Conservation (phyloP, 2,888 invertebrate species). For the Diarsia brunnea region DNA sequence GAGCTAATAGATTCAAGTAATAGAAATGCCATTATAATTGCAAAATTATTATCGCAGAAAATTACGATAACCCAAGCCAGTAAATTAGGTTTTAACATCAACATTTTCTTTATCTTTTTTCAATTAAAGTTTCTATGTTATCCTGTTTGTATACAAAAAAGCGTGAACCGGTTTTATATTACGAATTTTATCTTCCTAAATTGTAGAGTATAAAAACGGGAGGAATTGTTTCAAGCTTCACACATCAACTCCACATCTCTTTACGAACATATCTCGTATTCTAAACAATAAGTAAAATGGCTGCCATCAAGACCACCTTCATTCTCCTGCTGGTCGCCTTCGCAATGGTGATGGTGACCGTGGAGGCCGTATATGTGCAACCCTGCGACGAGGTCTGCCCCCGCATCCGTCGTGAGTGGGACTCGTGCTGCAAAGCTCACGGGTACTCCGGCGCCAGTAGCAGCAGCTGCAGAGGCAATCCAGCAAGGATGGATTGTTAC, state of each 20-base stretch:
- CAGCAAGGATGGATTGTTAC: slow-evolving; percentile 18
- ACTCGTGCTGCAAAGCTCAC: slow-evolving; percentile 37
- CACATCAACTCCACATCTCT: not conserved
- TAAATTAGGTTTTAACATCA: not conserved
- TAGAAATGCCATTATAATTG: too few species aligned
- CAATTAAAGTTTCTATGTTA: not conserved
- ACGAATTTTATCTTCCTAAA: not conserved
- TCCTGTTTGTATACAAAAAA: not conserved
- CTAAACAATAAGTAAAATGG: slow-evolving; percentile 17
- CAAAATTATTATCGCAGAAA: not conserved
- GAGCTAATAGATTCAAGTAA: too few species aligned
- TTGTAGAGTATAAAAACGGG: not conserved
- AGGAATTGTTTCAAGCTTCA: not conserved
- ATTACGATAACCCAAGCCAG: not conserved
- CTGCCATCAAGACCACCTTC: slow-evolving; percentile 35
- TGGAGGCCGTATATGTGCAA: slow-evolving; percentile 26
- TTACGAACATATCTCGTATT: not conserved
- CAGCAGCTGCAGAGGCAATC: slow-evolving; percentile 1
- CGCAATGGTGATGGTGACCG: slow-evolving; percentile 34
- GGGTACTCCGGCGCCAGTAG: not conserved
- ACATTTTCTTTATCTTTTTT: not conserved
- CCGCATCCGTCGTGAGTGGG: slow-evolving; percentile 9
- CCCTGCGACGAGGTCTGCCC: slow-evolving; percentile 37
- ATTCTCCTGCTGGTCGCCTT: slow-evolving; percentile 41
- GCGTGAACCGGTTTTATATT: not conserved